These are phyloP conservation scores for Haemorhous mexicanus DNA, from an alignment of 2,113 vertebrate genomes.

Conservation along the genomic window DNA sequence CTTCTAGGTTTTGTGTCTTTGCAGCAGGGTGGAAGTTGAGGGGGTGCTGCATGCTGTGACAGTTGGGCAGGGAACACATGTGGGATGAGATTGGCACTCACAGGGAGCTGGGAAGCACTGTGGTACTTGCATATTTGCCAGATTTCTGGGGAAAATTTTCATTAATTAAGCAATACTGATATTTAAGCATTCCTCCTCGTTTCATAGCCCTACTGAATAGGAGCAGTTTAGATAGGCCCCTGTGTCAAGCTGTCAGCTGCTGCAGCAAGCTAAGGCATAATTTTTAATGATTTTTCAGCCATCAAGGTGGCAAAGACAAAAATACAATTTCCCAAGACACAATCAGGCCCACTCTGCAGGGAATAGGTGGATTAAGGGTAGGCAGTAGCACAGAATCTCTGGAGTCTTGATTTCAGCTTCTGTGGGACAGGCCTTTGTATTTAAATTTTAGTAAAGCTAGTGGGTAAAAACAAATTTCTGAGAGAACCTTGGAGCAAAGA, in stretches of 20 bases:
- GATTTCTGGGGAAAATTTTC: background rate
- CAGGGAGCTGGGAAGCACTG: background rate
- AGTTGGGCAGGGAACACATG: background rate
- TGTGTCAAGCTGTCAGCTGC: background rate
- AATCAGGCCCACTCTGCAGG: background rate
- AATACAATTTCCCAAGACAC: background rate
- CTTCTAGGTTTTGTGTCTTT: background rate
- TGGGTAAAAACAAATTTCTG: background rate
- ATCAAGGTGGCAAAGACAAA: background rate
- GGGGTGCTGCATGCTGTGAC: background rate
- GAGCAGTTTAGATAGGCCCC: background rate
- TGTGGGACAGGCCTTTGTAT: background rate
- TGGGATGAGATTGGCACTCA: background rate
- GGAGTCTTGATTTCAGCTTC: background rate
- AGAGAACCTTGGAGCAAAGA: background rate
- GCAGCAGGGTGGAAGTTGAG: constrained; percentile 1
- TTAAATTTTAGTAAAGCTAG: background rate
- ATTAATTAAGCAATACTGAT: background rate
- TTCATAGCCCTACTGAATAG: background rate
- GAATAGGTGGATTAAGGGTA: background rate
- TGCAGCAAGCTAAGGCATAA: background rate
- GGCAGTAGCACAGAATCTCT: background rate
- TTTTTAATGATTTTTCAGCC: background rate
- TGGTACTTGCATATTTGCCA: background rate
- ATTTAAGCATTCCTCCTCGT: background rate